These are phyloP conservation scores for Hycleus phaleratus DNA, from an alignment of 1,140 invertebrate species.

Conservation along the genomic window DNA sequence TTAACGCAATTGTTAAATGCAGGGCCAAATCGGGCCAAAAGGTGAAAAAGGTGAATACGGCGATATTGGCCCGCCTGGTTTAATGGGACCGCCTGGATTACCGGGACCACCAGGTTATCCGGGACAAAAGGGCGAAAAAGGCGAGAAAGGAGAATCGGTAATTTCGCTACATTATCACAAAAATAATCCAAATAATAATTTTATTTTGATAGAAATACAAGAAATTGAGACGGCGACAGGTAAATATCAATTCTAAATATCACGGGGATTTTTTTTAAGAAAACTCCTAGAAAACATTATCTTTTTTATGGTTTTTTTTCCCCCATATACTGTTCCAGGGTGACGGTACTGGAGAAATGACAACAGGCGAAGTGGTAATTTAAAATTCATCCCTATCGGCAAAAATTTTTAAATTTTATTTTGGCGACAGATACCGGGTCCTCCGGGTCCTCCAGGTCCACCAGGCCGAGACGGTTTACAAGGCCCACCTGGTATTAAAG, in stretches of 20 bases:
- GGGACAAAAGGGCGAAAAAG: conserved; percentile 80
- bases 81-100: conserved; percentile 67
- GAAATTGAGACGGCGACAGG: conserved; percentile 81
- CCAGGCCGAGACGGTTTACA: conserved; percentile 64
- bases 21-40: conserved; percentile 74
- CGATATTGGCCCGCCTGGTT: conserved; percentile 81
- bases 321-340: conserved; percentile 56
- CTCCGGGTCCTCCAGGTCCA: conserved; percentile 75
- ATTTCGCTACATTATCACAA: not conserved
- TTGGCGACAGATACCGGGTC: conserved; percentile 54
- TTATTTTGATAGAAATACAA: conserved; percentile 70
- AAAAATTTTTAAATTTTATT: not conserved
- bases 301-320: conserved; percentile 37
- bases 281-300: conserved; percentile 4
- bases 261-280: not conserved
- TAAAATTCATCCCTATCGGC: not conserved
- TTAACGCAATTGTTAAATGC: conserved; percentile 17
- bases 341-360: conserved; percentile 66
- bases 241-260: conserved; percentile 46
- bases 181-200: conserved; percentile 16
- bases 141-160: conserved; percentile 88
- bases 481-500: conserved; percentile 83
- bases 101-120: conserved; percentile 75
- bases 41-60: conserved; percentile 86
- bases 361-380: conserved; percentile 58